These are phyloP conservation scores for Pangasius mekongensis DNA, from an alignment of 2,797 vertebrate genomes.

Conservation along the genomic window DNA sequence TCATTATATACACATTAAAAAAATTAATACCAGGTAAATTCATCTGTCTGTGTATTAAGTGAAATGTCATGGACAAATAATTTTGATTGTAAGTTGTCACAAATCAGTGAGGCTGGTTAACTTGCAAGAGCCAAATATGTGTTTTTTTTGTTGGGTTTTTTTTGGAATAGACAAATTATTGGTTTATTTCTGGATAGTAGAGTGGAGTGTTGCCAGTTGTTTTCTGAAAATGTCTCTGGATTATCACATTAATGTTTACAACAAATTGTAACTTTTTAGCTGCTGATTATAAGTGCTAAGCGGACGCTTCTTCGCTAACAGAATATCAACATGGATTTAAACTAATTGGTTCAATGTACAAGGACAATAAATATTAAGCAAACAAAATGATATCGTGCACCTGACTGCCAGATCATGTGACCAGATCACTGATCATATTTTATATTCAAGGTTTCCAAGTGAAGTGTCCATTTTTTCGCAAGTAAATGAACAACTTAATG, in stretches of 20 bases:
- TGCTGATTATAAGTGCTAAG: conserved; percentile 52
- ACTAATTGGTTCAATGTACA: neutral
- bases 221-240: conserved; percentile 18
- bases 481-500: conserved; percentile 50
- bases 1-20: neutral
- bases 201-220: neutral
- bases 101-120: neutral
- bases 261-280: conserved; percentile 47
- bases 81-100: neutral
- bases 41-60: neutral
- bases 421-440: conserved; percentile 65
- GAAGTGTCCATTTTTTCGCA: conserved; percentile 38
- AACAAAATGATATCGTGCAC: conserved; percentile 29
- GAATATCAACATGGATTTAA: conserved; percentile 28
- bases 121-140: neutral
- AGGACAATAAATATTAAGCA: neutral
- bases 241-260: conserved; percentile 48
- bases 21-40: neutral
- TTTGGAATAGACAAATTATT: conserved; percentile 3
- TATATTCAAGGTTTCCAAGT: conserved; percentile 63
- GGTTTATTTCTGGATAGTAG: conserved; percentile 16
- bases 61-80: neutral
- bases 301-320: conserved; percentile 22
- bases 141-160: too few species aligned
- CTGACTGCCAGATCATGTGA: conserved; percentile 74